phyloP scores from a whole-genome alignment of 64 coral and sea anemone species.

The Montipora foliosa region DNA sequence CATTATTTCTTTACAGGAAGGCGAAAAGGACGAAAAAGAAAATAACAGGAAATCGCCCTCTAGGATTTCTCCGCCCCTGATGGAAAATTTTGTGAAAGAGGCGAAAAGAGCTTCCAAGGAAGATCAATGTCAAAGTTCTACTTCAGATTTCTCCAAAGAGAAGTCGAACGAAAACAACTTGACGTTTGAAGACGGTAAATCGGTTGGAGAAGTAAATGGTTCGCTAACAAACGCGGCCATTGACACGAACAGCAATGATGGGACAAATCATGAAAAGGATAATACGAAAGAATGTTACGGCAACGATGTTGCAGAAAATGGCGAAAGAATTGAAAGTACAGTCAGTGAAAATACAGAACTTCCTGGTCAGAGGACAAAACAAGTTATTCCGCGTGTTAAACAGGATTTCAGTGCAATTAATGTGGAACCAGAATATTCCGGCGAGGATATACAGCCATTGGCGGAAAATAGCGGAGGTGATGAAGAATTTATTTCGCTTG shows the following conservation, averaged over 20 bases:
- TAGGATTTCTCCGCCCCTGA: conserved; percentile 13
- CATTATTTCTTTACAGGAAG: conserved; percentile 40
- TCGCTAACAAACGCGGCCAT: background rate
- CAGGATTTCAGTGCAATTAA: conserved; percentile 88
- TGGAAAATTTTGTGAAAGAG: conserved; percentile 74
- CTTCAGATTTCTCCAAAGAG: background rate
- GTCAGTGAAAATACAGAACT: background rate
- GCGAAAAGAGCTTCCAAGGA: background rate
- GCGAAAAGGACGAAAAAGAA: background rate
- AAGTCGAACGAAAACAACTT: background rate
- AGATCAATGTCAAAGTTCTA: background rate
- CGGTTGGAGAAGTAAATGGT: background rate
- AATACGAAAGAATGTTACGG: background rate
- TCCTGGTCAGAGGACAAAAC: background rate
- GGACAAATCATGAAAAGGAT: background rate
- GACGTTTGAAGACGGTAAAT: background rate
- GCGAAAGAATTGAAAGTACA: background rate
- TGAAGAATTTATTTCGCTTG: conserved; percentile 9
- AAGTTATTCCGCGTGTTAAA: conserved; percentile 62
- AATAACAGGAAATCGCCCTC: background rate
- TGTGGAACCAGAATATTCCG: conserved; percentile 80
- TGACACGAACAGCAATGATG: background rate
- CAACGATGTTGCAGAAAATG: background rate
- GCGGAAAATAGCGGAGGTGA: conserved; percentile 14
- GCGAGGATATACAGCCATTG: conserved; percentile 87